Evolutionary conservation across 2,113 vertebrate species (phyloP).

Genomic region (Pongo abelii): DNA sequence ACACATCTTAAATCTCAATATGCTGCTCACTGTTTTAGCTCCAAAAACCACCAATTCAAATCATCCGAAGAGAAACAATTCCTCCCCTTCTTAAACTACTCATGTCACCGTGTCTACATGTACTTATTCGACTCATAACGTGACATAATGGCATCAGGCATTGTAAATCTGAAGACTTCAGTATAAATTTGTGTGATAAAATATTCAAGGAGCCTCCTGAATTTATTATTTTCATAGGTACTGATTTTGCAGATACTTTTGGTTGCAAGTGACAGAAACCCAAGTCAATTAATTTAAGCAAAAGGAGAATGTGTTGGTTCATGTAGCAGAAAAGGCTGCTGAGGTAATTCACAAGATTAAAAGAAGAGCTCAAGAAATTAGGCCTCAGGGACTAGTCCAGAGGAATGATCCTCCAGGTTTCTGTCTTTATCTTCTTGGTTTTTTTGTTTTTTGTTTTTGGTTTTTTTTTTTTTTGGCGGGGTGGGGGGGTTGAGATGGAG

Average conservation of each 20-base stretch:
- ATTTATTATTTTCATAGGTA: neutral
- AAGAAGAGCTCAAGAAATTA: neutral
- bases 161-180: neutral
- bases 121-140: neutral
- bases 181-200: neutral
- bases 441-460: too few relatives aligned
- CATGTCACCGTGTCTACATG: neutral
- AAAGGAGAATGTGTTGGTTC: neutral
- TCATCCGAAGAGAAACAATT: neutral
- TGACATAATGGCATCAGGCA: neutral
- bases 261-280: neutral
- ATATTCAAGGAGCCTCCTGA: neutral
- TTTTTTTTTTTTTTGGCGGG: too few relatives aligned
- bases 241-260: slow-evolving; percentile 12
- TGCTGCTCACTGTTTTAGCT: slow-evolving; percentile 65
- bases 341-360: neutral
- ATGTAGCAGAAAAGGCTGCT: neutral
- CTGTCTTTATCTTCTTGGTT: neutral
- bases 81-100: slow-evolving; percentile 21
- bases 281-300: neutral
- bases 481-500: too few relatives aligned
- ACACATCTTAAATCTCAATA: slow-evolving; percentile 75
- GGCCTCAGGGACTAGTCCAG: neutral
- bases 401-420: neutral
- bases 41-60: slow-evolving; percentile 51